Conservation (phyloP, 1,140 invertebrate genomes). For the Apis cerana region DNA sequence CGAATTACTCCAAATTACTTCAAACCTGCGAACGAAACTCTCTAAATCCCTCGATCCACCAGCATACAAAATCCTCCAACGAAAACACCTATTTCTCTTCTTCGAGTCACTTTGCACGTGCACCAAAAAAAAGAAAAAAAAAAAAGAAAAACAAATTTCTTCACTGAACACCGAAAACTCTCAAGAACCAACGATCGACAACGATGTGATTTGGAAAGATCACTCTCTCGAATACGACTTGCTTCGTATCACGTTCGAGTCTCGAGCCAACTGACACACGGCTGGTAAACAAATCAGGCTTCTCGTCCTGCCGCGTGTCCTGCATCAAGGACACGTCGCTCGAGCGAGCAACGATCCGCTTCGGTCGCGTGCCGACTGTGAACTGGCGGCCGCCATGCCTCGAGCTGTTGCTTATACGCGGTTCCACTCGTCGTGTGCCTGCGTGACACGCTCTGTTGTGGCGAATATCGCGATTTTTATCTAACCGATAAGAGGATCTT, state of each 20-base stretch:
- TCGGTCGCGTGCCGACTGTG: constrained; percentile 72
- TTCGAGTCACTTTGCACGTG: neutral
- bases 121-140: neutral
- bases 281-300: neutral
- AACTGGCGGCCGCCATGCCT: constrained; percentile 70
- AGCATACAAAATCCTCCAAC: neutral
- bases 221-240: too few species aligned
- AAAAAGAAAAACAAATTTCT: too few species aligned
- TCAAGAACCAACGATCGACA: too few species aligned
- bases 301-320: constrained; percentile 18
- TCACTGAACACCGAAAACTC: neutral
- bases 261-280: neutral
- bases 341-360: constrained; percentile 62
- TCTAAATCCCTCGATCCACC: neutral
- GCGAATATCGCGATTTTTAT: neutral
- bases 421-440: neutral
- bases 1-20: neutral
- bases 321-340: constrained; percentile 21
- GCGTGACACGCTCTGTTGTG: neutral
- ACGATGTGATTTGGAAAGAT: too few species aligned
- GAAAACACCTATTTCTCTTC: neutral
- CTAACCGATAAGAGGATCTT: neutral
- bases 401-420: constrained; percentile 71
- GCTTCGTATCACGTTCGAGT: too few species aligned
- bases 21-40: neutral